Evolutionary conservation across 2,888 invertebrate genomes (phyloP).

Genomic region (Mythimna vitellina): DNA sequence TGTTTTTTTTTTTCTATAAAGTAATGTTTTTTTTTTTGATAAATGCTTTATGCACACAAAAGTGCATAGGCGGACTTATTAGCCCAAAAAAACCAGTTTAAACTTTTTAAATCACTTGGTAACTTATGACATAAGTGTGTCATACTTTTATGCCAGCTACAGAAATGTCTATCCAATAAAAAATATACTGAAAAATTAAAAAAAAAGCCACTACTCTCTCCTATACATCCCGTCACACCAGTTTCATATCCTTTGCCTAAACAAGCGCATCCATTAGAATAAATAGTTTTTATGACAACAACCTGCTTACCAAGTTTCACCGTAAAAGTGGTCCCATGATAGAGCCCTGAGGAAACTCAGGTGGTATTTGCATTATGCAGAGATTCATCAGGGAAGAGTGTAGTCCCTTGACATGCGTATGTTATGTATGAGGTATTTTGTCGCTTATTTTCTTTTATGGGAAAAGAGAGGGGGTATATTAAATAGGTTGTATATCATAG

Average conservation of each 20-base stretch:
- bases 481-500: not conserved
- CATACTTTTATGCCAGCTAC: too few species aligned
- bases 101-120: too few species aligned
- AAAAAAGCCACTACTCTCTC: not conserved
- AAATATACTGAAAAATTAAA: not conserved
- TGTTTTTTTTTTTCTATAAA: too few species aligned
- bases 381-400: constrained; percentile 60
- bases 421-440: constrained; percentile 45
- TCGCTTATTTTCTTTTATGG: constrained; percentile 26
- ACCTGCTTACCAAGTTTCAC: constrained; percentile 20
- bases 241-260: constrained; percentile 8
- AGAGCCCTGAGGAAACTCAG: constrained; percentile 34
- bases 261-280: constrained; percentile 30
- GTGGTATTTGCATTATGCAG: constrained; percentile 60
- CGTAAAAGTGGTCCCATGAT: constrained; percentile 44
- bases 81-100: too few species aligned
- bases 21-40: too few species aligned
- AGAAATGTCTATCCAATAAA: not conserved
- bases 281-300: constrained; percentile 37
- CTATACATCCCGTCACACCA: constrained; percentile 10
- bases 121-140: too few species aligned
- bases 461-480: not conserved
- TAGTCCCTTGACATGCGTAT: constrained; percentile 38
- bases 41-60: too few species aligned
- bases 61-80: too few species aligned